These are phyloP conservation scores for Dissostichus mawsoni DNA, from an alignment of 2,113 vertebrate species.

Conservation along the genomic window DNA sequence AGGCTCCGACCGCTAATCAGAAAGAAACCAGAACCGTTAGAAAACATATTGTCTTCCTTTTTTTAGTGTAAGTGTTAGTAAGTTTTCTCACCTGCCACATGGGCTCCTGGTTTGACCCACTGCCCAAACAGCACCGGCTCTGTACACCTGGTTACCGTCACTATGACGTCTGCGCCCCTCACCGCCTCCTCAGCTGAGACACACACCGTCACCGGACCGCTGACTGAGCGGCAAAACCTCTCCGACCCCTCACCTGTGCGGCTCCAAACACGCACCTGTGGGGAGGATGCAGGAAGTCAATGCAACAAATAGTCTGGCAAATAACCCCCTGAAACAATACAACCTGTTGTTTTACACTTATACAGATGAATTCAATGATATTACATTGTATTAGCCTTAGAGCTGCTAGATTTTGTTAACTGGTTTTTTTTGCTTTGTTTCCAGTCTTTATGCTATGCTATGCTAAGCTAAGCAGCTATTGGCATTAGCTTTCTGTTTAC, in stretches of 20 bases:
- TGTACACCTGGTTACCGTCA: conserved; percentile 91
- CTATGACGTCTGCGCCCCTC: conserved; percentile 90
- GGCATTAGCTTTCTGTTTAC: too few species aligned
- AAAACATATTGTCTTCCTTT: too few species aligned
- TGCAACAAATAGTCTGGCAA: too few species aligned
- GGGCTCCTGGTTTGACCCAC: conserved; percentile 96
- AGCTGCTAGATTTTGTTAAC: neutral
- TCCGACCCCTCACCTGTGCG: conserved; percentile 80
- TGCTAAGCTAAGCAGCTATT: too few species aligned
- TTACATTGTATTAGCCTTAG: too few species aligned
- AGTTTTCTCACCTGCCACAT: conserved; percentile 89
- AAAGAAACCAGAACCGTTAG: too few species aligned
- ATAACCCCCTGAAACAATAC: too few species aligned
- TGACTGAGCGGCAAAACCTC: conserved; percentile 79
- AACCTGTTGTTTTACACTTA: too few species aligned
- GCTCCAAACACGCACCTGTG: conserved; percentile 93
- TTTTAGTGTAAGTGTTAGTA: neutral
- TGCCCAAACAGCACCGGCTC: conserved; percentile 89
- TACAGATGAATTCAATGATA: too few species aligned
- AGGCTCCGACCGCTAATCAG: conserved; percentile 90
- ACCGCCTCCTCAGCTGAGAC: conserved; percentile 89
- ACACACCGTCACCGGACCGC: conserved; percentile 83
- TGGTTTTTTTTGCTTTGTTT: too few species aligned
- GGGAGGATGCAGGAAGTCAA: neutral
- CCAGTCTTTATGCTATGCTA: too few species aligned